Evolutionary conservation across 2,797 vertebrate species (phyloP), one percentile per base, ranked within the genome.

Genomic region (Sebastes taczanowskii): DNA sequence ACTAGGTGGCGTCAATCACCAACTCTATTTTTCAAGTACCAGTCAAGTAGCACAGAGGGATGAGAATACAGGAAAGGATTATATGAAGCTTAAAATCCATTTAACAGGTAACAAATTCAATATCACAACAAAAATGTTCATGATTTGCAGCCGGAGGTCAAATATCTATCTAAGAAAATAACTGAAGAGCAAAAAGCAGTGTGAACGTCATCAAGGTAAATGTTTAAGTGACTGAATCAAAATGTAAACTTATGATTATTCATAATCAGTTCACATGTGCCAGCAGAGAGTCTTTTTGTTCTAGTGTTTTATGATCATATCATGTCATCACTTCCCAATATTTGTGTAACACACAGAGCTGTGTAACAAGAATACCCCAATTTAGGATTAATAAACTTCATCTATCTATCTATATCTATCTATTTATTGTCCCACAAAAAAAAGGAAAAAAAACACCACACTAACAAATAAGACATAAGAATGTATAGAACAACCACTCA

Each of bases 1-100:
- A 86, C 82, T 32, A 90, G 92, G 70, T 88, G 91, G 91, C 30
- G 25, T 1, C 76, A 86, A 7, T 10, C 23, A 42, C 49, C 78
- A 9, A 59, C 22, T 64, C 4, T 25, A 11, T 69, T 63, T 30
- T 67, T 59, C 0, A 13, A 38, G 2, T 25, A 7, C 3, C 14
- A 14, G 34, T 9, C 1, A 1, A 32, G n/a, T 1, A 23, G 23
- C 30, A 27, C 6, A 30, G 20, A 56, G 11, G 6, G 20, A 1
- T 13, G 4, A 67, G 35, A 52, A 22, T 0, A 10, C 22, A 35
- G 38, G 30, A 56, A 20, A 11, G 9, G 2, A 7, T 10, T 9
- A 5, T 11, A 18, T 42, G 11, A 74, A 38, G 60, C 6, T 2
- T 25, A 9, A 34, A 59, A 42, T 23, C 2, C 3, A 5, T 69